These are phyloP conservation scores for Cochlearius cochlearius DNA, from an alignment of 2,113 vertebrate species.

Conservation along the genomic window DNA sequence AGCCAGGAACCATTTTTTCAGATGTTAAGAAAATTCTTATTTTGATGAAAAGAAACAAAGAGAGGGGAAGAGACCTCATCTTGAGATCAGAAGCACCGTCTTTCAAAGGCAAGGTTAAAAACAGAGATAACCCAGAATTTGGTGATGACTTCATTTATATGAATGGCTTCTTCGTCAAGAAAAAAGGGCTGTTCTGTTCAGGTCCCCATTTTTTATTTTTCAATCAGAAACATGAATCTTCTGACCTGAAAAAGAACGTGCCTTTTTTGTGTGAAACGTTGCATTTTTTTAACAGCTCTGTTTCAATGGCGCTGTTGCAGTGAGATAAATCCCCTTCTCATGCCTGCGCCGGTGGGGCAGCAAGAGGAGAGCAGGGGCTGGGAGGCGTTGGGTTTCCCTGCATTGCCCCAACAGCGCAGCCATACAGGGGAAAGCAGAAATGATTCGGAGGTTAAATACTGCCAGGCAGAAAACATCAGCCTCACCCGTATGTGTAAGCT, in stretches of 20 bases:
- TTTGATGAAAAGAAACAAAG: not conserved
- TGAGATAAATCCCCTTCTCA: not conserved
- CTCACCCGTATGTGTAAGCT: not conserved
- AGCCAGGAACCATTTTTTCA: not conserved
- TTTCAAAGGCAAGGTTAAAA: not conserved
- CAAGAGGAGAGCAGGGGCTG: accelerated
- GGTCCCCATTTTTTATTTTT: not conserved
- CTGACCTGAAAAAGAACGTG: not conserved
- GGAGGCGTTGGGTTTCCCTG: not conserved
- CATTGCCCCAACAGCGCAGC: not conserved
- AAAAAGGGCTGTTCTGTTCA: not conserved
- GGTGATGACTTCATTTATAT: not conserved
- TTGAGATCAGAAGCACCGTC: not conserved
- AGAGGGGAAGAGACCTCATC: not conserved
- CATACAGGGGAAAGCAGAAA: not conserved
- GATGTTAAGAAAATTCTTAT: not conserved
- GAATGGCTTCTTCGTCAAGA: not conserved
- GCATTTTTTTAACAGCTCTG: not conserved
- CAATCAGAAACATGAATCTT: not conserved
- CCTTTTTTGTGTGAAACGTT: not conserved
- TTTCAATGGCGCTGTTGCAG: not conserved
- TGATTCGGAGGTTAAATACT: not conserved
- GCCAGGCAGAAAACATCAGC: not conserved
- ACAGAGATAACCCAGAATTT: not conserved
- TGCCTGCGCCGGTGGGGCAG: not conserved